These are phyloP conservation scores for Chaenogobius annularis DNA, from an alignment of 2,113 vertebrate species.

Conservation along the genomic window DNA sequence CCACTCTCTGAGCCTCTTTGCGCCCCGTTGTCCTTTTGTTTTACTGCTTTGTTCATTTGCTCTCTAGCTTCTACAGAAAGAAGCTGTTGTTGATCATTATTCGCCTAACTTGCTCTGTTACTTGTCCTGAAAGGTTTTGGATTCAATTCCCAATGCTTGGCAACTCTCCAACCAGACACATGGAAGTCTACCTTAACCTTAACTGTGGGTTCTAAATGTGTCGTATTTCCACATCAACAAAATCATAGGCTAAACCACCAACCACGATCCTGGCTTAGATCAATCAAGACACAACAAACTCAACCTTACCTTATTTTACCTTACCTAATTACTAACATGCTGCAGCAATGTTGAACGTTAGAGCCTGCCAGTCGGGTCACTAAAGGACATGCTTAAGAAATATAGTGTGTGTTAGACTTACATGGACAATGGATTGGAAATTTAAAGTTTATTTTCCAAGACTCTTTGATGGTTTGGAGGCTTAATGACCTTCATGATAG, in stretches of 20 bases:
- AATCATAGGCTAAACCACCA: too few species aligned
- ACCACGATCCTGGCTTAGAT: background rate
- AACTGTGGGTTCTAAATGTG: background rate
- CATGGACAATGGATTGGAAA: background rate
- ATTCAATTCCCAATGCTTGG: background rate
- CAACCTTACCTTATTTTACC: background rate
- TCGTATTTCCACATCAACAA: background rate
- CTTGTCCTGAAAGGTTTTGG: background rate
- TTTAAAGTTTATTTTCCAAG: background rate
- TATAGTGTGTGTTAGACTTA: background rate
- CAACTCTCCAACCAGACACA: background rate
- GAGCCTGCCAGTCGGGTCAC: background rate
- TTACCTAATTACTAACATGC: background rate
- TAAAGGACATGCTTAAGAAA: background rate
- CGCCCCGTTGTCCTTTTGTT: constrained; percentile 14
- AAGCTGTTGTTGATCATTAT: background rate
- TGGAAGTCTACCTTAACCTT: background rate
- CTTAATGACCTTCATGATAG: background rate
- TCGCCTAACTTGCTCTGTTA: background rate
- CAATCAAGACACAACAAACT: background rate
- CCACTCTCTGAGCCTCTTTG: constrained; percentile 18
- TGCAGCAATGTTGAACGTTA: background rate
- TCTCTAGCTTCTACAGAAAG: background rate
- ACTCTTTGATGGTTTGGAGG: background rate
- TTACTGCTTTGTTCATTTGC: background rate